Evolutionary conservation across 2,888 invertebrate genomes (phyloP).

Genomic region (Himalopsyche tibetana): DNA sequence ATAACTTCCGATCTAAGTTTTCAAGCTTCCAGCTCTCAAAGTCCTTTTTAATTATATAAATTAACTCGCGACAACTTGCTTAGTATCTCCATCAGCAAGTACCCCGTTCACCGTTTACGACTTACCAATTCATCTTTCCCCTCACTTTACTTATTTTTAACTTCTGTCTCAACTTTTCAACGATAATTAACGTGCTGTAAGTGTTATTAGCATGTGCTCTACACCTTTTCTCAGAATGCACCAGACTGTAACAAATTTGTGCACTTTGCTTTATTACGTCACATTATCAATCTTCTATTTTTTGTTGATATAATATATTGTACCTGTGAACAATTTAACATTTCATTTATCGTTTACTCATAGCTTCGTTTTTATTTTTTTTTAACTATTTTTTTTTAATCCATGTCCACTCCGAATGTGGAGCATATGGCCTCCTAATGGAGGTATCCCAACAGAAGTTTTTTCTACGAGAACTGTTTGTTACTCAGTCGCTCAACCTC

Average conservation of each 20-base stretch:
- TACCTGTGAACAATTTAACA: neutral
- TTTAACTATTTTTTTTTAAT: too few species aligned
- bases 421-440: too few species aligned
- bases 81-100: neutral
- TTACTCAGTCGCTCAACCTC: too few species aligned
- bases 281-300: neutral
- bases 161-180: neutral
- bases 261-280: neutral
- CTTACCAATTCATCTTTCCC: conserved; percentile 7
- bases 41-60: neutral
- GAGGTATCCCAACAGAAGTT: too few species aligned
- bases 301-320: neutral
- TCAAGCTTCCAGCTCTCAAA: too few species aligned
- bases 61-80: neutral
- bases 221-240: neutral
- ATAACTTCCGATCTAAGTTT: too few species aligned
- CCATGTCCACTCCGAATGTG: too few species aligned
- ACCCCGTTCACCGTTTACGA: neutral
- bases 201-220: neutral
- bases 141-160: neutral
- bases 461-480: too few species aligned
- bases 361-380: too few species aligned
- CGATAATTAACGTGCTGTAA: neutral
- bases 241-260: neutral
- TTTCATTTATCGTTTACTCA: too few species aligned